A percentile compares a stretch with the other conserved stretches of the same genome.
Evolutionary conservation across 2,888 invertebrate genomes (phyloP).

Genomic region (Brenthis ino): DNA sequence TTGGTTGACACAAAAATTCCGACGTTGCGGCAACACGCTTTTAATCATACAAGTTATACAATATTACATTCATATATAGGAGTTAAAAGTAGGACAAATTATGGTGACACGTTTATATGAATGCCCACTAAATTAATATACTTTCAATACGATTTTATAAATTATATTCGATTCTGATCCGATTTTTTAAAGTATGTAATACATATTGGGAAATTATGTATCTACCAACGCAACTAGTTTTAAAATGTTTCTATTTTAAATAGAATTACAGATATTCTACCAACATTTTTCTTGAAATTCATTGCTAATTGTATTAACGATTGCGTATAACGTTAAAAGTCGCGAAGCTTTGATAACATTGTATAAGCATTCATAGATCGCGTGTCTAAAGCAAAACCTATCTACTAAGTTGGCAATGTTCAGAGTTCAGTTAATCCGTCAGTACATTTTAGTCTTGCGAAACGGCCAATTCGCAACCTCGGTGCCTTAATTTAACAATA

Average conservation of each 20-base stretch:
- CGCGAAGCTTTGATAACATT: constrained; percentile 42
- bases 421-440: constrained; percentile 63
- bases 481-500: constrained; percentile 19
- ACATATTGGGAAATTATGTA: too few species aligned
- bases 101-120: constrained; percentile 8
- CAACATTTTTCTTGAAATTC: neutral
- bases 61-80: constrained; percentile 1
- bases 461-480: constrained; percentile 56
- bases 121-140: neutral
- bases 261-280: neutral
- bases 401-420: constrained; percentile 71
- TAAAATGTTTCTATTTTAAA: neutral
- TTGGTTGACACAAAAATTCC: constrained; percentile 37
- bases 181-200: too few species aligned
- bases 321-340: constrained; percentile 1
- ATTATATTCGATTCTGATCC: too few species aligned
- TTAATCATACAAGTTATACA: constrained; percentile 18
- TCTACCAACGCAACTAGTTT: too few species aligned
- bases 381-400: constrained; percentile 74
- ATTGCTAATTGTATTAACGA: neutral
- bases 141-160: too few species aligned
- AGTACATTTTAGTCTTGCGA: constrained; percentile 70
- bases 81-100: neutral
- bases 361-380: constrained; percentile 59
- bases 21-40: constrained; percentile 28